A percentile compares a stretch with the other conserved stretches of the same genome.
Evolutionary conservation across 2,113 vertebrate species (phyloP).

Genomic region (Sapayoa aenigma): DNA sequence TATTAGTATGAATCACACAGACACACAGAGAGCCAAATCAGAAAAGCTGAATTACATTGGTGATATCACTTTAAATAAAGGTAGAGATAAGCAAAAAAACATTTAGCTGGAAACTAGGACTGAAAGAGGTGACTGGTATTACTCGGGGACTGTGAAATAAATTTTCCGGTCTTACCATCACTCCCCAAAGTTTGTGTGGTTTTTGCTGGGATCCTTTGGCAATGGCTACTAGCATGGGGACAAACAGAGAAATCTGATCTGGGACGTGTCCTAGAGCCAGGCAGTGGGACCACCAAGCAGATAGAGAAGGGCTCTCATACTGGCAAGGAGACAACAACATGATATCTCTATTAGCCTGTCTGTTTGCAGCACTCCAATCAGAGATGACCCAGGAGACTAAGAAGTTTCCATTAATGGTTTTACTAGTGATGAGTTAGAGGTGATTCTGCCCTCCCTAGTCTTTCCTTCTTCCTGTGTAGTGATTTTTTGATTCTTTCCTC

Average conservation of each 20-base stretch:
- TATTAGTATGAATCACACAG: not conserved
- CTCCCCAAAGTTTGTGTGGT: not conserved
- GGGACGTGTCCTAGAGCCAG: not conserved
- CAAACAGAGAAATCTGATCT: not conserved
- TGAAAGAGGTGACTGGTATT: not conserved
- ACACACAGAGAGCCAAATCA: not conserved
- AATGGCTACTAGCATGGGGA: not conserved
- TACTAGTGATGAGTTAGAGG: not conserved
- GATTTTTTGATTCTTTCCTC: not conserved
- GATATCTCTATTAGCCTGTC: not conserved
- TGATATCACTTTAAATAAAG: not conserved
- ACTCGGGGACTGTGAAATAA: not conserved
- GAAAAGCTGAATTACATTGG: not conserved
- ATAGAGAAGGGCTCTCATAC: not conserved
- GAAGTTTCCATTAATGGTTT: not conserved
- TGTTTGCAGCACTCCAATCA: not conserved
- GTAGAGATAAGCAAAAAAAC: not conserved
- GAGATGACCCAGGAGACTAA: not conserved
- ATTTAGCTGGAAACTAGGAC: not conserved
- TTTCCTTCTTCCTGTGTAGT: not conserved
- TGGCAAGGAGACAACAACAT: not conserved
- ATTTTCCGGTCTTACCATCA: not conserved
- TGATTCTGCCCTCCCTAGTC: not conserved
- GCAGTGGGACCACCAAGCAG: not conserved
- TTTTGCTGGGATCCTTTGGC: not conserved